Base-by-base conservation (phyloP, 2,113 vertebrate species). In the Danio rerio region DNA sequence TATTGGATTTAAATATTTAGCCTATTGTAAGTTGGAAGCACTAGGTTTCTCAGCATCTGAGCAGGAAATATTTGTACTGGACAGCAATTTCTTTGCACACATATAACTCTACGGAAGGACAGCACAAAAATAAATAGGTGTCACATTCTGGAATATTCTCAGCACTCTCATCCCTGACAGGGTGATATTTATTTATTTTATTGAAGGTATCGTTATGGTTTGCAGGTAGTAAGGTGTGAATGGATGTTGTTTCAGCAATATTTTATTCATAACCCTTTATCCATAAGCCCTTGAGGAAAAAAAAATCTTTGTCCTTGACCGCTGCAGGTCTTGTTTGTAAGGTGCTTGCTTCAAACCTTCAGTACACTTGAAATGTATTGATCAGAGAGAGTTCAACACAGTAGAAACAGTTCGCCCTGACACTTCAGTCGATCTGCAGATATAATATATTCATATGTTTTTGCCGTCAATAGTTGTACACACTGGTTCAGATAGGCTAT, bases 241-340 rank as follows among this genome's bases (percentile, higher is more conserved):
- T 66, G 15, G 73, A 49, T 56, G 53, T 62, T 78, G 47, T 62
- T 70, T 78, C 40, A 50, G 81, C 45, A 40, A 61, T 78, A 58
- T 78, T 70, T 59, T 70, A 50, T 83, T 78, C 53, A 61, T 59
- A 61, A 58, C 53, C 40, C 21, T 66, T 5, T 9, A 52, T 52
- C 7, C 7, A 52, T 20, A 52, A 61, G n/a, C 12, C 63, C 81
- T 61, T 56, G 16, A 70, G 21, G 31, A 31, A 47, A 21, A 69
- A 58, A 68, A 13, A 15, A 49, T 20, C 18, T 42, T 42, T 42
- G 81, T 78, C 63, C 74, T 83, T 83, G 73, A 62, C 73, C n/a
- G 58, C 13, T 62, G 4, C 20, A 6, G 45, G 42, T 66, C 43
- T 83, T 74, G 56, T 81, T 73, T 55, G 55, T 50, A 42, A 50